Evolutionary conservation across 2,113 vertebrate genomes (phyloP), one percentile per base, ranked within the genome.

Genomic region (Microcebus tavaratra): DNA sequence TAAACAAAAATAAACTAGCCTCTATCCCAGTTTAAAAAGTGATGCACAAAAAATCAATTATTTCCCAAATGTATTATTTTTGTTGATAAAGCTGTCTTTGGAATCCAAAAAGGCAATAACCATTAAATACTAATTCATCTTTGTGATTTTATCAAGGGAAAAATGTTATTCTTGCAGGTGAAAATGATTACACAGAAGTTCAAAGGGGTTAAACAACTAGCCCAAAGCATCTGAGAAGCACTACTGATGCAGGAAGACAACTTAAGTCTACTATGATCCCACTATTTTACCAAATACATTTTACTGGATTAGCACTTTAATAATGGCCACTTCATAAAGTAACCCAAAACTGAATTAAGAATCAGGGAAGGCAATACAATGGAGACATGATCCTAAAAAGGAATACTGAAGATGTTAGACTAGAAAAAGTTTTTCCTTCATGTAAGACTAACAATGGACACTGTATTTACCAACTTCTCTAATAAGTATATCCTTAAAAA

Each of bases 361-460:
- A 65, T 91, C 81, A 86, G 70, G 97, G 90, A 95, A 97, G 95
- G 94, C 88, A 97, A 98, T 88, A 48, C 98, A 98, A 98, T 96
- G 93, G 87, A 97, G 98, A 98, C 88, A 53, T 94, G 90, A 98
- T 96, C 90, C 95, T 95, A 97, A 98, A 94, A 23, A 98, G 97
- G 93, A 98, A 98, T 94, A 95, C 1, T 42, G 92, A 98, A 97
- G 97, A 97, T 96, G 39, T 82, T 89, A 96, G 97, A 97, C 73
- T 57, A 94, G 96, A 97, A 98, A 97, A 98, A 97, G 93, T 93
- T 90, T 92, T 95, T 59, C 75, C 88, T 97, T 91, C 97, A 97
- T 93, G 82, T 98, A 98, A 97, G 96, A 98, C 88, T 89, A 98
- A 97, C 95, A 98, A 97, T 97, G 95, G 96, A 91, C 45, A 98